A percentile compares a stretch with the other conserved stretches of the same genome.
Conservation (phyloP, 2,113 vertebrate genomes). For the Melanostigma gelatinosum region DNA sequence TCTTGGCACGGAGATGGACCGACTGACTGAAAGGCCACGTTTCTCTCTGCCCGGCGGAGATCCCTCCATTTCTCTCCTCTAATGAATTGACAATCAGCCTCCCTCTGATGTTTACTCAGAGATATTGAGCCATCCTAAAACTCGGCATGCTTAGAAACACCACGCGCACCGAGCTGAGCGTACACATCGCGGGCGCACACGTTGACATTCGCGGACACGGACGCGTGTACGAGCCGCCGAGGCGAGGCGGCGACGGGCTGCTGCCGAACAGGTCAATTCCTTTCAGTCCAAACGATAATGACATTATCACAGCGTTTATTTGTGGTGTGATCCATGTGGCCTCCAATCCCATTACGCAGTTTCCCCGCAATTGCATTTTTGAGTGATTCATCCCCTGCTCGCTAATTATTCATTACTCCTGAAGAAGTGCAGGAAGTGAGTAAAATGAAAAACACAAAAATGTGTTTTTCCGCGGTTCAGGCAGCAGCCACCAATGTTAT, state of each 20-base stretch:
- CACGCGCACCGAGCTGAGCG: not conserved
- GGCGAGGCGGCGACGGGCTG: conserved; percentile 18
- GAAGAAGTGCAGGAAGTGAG: conserved; percentile 39
- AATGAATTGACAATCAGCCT: conserved; percentile 76
- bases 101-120: conserved; percentile 66
- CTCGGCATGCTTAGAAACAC: conserved; percentile 46
- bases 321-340: conserved; percentile 73
- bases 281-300: conserved; percentile 73
- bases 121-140: conserved; percentile 66
- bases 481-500: conserved; percentile 9
- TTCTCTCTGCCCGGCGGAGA: conserved; percentile 29
- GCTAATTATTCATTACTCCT: conserved; percentile 75
- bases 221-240: conserved; percentile 40
- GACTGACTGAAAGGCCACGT: conserved; percentile 55
- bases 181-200: not conserved
- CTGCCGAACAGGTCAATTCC: conserved; percentile 76
- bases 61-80: conserved; percentile 70
- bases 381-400: conserved; percentile 61
- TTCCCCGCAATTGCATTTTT: conserved; percentile 71
- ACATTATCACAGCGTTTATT: conserved; percentile 79
- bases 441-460: conserved; percentile 34
- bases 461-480: conserved; percentile 20
- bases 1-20: conserved; percentile 30
- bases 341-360: conserved; percentile 63
- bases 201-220: not conserved